A percentile compares a stretch with the other conserved stretches of the same genome.
phyloP scores from a whole-genome alignment of 1,140 invertebrate genomes.

The Teleogryllus occipitalis region DNA sequence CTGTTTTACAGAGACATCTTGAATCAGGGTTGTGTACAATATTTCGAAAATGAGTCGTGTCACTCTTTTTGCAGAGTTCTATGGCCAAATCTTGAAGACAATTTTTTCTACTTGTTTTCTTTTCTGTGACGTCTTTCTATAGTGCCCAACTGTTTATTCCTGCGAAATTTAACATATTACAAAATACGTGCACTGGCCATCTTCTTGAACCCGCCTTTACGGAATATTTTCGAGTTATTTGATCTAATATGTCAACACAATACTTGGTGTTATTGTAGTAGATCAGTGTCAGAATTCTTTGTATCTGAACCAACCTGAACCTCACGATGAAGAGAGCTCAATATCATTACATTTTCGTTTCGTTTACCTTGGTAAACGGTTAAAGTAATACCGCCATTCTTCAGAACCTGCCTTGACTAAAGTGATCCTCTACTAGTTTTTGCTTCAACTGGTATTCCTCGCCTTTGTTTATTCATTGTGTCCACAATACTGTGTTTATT shows the following conservation, averaged over 20 bases:
- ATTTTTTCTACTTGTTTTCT: not conserved
- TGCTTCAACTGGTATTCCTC: too few relatives aligned
- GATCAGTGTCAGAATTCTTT: conserved; percentile 26
- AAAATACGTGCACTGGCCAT: conserved; percentile 28
- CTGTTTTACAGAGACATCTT: too few relatives aligned
- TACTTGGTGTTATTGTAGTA: conserved; percentile 29
- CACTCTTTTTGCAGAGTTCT: too few relatives aligned
- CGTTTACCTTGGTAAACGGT: conserved; percentile 28
- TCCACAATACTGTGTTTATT: too few relatives aligned
- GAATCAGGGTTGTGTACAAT: too few relatives aligned
- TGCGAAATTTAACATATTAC: conserved; percentile 27
- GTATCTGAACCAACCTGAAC: conserved; percentile 22
- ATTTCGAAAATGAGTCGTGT: too few relatives aligned
- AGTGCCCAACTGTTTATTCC: conserved; percentile 24
- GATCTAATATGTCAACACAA: conserved; percentile 26
- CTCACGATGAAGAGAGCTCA: conserved; percentile 26
- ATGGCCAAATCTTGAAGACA: too few relatives aligned
- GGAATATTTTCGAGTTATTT: conserved; percentile 25
- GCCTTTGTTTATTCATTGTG: too few relatives aligned
- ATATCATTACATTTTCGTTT: conserved; percentile 27
- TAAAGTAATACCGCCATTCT: too few relatives aligned
- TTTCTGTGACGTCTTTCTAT: conserved; percentile 15
- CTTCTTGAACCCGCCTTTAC: conserved; percentile 19
- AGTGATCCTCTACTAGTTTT: too few relatives aligned
- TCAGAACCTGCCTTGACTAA: too few relatives aligned